phyloP scores from a whole-genome alignment of 2,113 vertebrate species.

The Heptranchias perlo region DNA sequence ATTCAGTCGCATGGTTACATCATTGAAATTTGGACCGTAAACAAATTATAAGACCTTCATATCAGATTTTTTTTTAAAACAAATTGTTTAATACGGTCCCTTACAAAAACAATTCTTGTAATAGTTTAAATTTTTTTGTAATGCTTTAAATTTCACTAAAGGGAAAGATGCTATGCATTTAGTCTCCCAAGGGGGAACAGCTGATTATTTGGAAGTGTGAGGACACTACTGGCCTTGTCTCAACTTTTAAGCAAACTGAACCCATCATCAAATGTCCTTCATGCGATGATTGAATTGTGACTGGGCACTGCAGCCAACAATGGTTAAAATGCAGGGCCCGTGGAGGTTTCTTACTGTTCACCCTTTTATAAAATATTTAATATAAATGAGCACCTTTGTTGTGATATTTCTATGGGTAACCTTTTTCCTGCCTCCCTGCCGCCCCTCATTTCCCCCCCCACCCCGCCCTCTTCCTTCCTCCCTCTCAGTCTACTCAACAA shows the following conservation, averaged over 20 bases:
- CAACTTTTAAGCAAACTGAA: background rate
- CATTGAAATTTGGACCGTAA: background rate
- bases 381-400: background rate
- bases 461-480: background rate
- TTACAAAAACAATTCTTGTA: background rate
- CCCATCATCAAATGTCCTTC: background rate
- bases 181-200: background rate
- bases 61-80: background rate
- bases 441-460: no score
- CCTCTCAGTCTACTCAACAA: background rate
- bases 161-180: background rate
- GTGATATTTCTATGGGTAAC: background rate
- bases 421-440: background rate
- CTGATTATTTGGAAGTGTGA: slow-evolving; percentile 22
- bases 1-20: background rate
- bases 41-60: background rate
- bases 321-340: background rate
- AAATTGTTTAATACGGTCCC: background rate
- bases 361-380: background rate
- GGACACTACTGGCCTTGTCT: background rate
- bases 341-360: background rate
- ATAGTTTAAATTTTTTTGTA: slow-evolving; percentile 20
- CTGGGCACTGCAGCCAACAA: background rate
- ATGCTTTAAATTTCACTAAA: background rate
- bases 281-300: background rate